phyloP scores from a whole-genome alignment of 1,140 invertebrate species.

The Drosophila pruinosa region DNA sequence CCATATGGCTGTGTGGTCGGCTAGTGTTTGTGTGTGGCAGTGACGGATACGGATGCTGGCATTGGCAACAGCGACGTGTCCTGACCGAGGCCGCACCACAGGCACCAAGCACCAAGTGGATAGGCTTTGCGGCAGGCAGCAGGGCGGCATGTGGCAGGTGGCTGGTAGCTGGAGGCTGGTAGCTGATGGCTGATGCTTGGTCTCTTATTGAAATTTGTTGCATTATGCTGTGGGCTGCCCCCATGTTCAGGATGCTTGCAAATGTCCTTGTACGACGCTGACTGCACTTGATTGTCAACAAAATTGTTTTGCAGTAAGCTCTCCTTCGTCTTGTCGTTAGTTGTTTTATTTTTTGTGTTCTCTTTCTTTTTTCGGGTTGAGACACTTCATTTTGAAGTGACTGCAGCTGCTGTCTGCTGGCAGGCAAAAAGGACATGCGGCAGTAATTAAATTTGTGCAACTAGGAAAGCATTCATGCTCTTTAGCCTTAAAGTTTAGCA shows the following conservation, averaged over 20 bases:
- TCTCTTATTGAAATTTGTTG: constrained; percentile 74
- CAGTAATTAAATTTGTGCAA: constrained; percentile 69
- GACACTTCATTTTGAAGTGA: constrained; percentile 66
- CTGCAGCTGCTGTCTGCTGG: constrained; percentile 42
- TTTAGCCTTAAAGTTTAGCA: constrained; percentile 11
- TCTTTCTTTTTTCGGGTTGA: constrained; percentile 24
- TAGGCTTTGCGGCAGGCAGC: constrained; percentile 3
- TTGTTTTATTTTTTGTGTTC: constrained; percentile 14
- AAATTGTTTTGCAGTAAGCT: constrained; percentile 65
- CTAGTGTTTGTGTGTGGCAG: constrained; percentile 19
- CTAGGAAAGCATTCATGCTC: constrained; percentile 10
- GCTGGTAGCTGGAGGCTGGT: too few relatives aligned
- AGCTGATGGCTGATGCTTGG: constrained; percentile 24
- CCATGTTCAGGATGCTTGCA: constrained; percentile 44
- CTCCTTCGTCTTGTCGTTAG: background rate
- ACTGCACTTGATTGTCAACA: constrained; percentile 75
- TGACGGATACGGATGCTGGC: constrained; percentile 63
- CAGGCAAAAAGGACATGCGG: constrained; percentile 66
- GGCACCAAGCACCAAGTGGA: constrained; percentile 40
- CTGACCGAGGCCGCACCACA: constrained; percentile 64
- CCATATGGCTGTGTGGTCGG: background rate
- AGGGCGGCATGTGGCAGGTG: constrained; percentile 6
- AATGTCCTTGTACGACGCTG: constrained; percentile 61
- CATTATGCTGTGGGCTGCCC: constrained; percentile 54
- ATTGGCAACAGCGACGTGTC: constrained; percentile 56